phyloP scores from a whole-genome alignment of 2,113 vertebrate species.

The mouse (Mus musculus) region GRCm39 chr12:48602001-48602500 shows the following conservation, averaged over 20 bases:
- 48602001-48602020: conserved; percentile 67
- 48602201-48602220: conserved; percentile 79
- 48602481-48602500: conserved; percentile 92
- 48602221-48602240: conserved; percentile 85
- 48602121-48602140: conserved; percentile 91
- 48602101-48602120: conserved; percentile 88
- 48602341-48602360: conserved; percentile 87
- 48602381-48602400: conserved; percentile 92
- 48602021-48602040: conserved; percentile 63
- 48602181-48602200: conserved; percentile 88
- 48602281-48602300: conserved; percentile 87
- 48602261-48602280: conserved; percentile 90
- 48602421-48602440: conserved; percentile 64
- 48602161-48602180: conserved; percentile 92
- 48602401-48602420: conserved; percentile 14
- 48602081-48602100: conserved; percentile 58
- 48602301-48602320: conserved; percentile 95
- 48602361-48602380: conserved; percentile 92
- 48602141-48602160: conserved; percentile 89
- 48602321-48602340: conserved; percentile 90
- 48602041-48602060: conserved; percentile 28
- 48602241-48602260: conserved; percentile 88
- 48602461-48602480: conserved; percentile 89
- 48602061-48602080: conserved; percentile 8
- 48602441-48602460: conserved; percentile 60